Evolutionary conservation across 2,888 invertebrate species (phyloP).

Genomic region (Spisula solida): DNA sequence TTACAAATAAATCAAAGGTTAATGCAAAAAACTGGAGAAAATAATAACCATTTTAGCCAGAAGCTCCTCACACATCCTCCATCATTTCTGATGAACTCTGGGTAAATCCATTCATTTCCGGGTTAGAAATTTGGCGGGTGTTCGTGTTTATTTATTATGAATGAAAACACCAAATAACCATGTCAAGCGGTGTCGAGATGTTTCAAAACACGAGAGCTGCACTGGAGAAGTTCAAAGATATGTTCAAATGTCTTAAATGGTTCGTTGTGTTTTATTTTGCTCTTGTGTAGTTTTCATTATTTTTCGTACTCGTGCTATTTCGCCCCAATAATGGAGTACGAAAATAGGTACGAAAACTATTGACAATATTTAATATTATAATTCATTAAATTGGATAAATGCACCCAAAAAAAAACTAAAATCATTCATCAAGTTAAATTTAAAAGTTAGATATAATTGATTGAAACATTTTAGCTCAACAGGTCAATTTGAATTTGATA

Average conservation of each 20-base stretch:
- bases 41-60: slow-evolving; percentile 5
- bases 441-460: too few species aligned
- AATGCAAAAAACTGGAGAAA: background rate
- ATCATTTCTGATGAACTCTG: slow-evolving; percentile 65
- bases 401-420: too few species aligned
- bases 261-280: slow-evolving; percentile 16
- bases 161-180: slow-evolving; percentile 21
- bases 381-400: too few species aligned
- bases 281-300: background rate
- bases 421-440: too few species aligned
- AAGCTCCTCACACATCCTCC: slow-evolving; percentile 51
- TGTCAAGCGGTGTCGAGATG: background rate
- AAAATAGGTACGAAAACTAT: too few species aligned
- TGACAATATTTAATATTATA: too few species aligned
- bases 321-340: background rate
- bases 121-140: slow-evolving; percentile 31
- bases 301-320: slow-evolving; percentile 1
- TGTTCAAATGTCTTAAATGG: slow-evolving; percentile 64
- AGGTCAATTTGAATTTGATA: too few species aligned
- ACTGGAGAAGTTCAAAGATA: slow-evolving; percentile 49
- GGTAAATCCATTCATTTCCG: slow-evolving; percentile 67
- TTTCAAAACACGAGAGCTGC: slow-evolving; percentile 48
- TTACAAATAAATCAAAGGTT: background rate
- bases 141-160: slow-evolving; percentile 22
- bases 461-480: too few species aligned